phyloP scores from a whole-genome alignment of 2,113 vertebrate genomes.

The Osmerus eperlanus region DNA sequence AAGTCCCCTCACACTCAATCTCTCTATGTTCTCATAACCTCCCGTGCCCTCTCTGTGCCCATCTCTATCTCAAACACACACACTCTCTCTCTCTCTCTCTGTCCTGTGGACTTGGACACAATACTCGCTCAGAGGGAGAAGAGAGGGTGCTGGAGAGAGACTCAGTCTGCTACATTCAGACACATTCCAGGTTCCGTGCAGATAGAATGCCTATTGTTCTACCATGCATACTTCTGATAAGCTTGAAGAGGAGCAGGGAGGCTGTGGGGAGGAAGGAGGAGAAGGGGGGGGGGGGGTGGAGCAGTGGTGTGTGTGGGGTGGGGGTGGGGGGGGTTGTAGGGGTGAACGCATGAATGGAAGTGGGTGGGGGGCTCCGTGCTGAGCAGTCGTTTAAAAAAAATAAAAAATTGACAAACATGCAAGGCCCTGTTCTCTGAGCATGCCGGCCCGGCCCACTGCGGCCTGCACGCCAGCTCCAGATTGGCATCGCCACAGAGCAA shows the following conservation, averaged over 20 bases:
- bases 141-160: constrained; percentile 47
- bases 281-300: background rate
- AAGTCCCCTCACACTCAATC: background rate
- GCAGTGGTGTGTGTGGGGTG: constrained; percentile 5
- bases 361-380: constrained; percentile 49
- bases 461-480: constrained; percentile 44
- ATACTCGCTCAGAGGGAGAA: constrained; percentile 61
- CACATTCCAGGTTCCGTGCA: constrained; percentile 70
- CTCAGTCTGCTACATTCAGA: constrained; percentile 70
- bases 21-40: constrained; percentile 17
- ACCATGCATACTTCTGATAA: constrained; percentile 67
- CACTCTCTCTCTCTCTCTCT: constrained; percentile 5
- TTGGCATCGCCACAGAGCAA: constrained; percentile 46
- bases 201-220: constrained; percentile 75
- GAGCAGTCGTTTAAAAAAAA: constrained; percentile 15
- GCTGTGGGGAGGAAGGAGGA: constrained; percentile 17
- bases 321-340: background rate
- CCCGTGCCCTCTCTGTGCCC: background rate
- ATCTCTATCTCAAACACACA: background rate
- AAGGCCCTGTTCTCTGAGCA: constrained; percentile 60
- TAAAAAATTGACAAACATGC: constrained; percentile 24
- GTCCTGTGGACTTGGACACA: constrained; percentile 47
- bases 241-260: constrained; percentile 54
- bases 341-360: constrained; percentile 36
- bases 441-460: constrained; percentile 63